These are phyloP conservation scores for Augiades crinisus DNA, from an alignment of 2,888 invertebrate species.

Conservation along the genomic window DNA sequence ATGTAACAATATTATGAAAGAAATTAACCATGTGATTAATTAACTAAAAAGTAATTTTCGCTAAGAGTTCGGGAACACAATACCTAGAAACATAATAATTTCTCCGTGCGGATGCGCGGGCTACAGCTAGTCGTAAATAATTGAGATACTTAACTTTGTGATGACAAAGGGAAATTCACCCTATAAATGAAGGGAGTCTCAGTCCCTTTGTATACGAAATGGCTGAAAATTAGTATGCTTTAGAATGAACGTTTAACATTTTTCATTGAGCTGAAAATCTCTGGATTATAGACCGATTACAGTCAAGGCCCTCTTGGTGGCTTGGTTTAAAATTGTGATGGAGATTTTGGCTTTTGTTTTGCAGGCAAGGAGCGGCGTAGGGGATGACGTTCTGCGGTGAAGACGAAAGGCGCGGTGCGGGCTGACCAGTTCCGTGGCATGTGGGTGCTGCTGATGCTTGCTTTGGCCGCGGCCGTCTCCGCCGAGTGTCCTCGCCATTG, in stretches of 20 bases:
- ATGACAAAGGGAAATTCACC: slow-evolving; percentile 51
- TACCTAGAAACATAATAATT: slow-evolving; percentile 16
- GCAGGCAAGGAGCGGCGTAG: slow-evolving; percentile 53
- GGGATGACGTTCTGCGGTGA: slow-evolving; percentile 68
- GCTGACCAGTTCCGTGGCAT: slow-evolving; percentile 76
- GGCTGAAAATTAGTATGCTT: slow-evolving; percentile 39
- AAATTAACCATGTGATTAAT: background rate
- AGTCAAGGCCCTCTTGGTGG: background rate
- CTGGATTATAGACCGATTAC: slow-evolving; percentile 22
- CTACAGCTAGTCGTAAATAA: slow-evolving; percentile 49
- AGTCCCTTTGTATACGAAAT: slow-evolving; percentile 44
- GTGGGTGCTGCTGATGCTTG: slow-evolving; percentile 80
- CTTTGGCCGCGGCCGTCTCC: slow-evolving; percentile 73
- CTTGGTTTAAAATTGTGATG: slow-evolving; percentile 14
- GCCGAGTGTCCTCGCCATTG: slow-evolving; percentile 88
- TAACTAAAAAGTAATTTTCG: background rate
- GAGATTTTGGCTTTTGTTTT: slow-evolving; percentile 35
- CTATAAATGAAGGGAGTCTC: slow-evolving; percentile 49
- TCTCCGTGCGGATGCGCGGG: slow-evolving; percentile 3
- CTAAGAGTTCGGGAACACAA: background rate
- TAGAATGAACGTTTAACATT: slow-evolving; percentile 27
- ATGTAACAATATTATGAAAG: background rate
- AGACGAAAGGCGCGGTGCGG: slow-evolving; percentile 67
- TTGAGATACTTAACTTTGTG: slow-evolving; percentile 55
- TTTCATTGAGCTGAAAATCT: slow-evolving; percentile 25